Conservation (phyloP, 2,113 vertebrate genomes). For the Murina feae region DNA sequence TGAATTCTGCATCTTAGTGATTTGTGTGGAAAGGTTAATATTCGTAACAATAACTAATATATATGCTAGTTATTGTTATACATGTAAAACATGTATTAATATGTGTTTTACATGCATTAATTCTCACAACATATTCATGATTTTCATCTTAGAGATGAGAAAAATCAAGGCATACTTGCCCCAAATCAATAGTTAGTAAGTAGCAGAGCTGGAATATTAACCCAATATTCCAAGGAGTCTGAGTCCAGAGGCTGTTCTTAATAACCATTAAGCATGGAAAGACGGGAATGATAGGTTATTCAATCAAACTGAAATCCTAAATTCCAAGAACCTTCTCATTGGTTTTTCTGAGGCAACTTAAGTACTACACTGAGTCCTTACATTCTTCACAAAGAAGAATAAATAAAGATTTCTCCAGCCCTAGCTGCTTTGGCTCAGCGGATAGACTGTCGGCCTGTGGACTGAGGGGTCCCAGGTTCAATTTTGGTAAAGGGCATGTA, state of each 20-base stretch:
- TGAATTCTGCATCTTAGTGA: constrained; percentile 4
- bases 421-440: no score
- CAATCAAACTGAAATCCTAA: background rate
- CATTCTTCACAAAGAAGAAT: background rate
- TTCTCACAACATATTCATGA: background rate
- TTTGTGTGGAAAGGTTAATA: background rate
- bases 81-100: background rate
- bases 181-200: background rate
- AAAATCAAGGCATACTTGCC: background rate
- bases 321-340: background rate
- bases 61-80: background rate
- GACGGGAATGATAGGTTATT: constrained; percentile 31
- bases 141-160: background rate
- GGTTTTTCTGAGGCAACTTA: background rate
- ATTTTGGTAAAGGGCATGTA: no score
- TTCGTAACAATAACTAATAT: background rate
- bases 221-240: background rate
- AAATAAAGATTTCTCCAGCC: background rate
- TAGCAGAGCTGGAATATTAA: background rate
- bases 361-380: background rate
- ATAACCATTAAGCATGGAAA: background rate
- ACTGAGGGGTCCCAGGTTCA: no score
- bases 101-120: background rate
- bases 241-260: background rate
- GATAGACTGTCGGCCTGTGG: no score